Base-by-base conservation (phyloP, 2,113 vertebrate genomes). In the Dryoscopus gambensis region DNA sequence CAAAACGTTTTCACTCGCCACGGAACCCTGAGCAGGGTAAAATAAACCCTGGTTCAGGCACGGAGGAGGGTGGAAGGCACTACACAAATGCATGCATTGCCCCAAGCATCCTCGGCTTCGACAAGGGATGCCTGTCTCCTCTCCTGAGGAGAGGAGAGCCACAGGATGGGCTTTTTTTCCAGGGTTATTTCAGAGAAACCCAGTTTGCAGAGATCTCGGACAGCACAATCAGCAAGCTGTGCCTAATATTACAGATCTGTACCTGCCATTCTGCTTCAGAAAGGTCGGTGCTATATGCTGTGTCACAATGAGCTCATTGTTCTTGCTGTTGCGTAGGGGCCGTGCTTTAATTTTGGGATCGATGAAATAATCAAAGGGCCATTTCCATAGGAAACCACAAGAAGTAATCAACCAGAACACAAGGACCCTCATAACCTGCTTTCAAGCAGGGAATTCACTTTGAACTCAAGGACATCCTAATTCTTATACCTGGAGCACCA, bases 341-440 rank as follows among this genome's bases (percentile, higher is more conserved):
- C n/a, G 18, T 1, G 0, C 52, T 85, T 89, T 31, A 55, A 90
- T 95, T 92, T 84, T 73, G 57, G 33, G 82, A 75, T n/a, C 0
- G n/a, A 78, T 79, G 91, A 85, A 94, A 90, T 52, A 64, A 73
- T 8, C 25, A 74, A 93, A 90, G 37, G 40, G 31, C 5, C 21
- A 33, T 52, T 93, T 81, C 82, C 64, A 74, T 37, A 67, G 62
- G 33, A 93, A 94, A 81, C 40, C 71, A 91, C 39, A 52, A 37
- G 63, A 77, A 73, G 70, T 93, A 92, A 94, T 96, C 96, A 97
- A 57, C 23, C 37, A 84, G 76, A 86, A 68, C 68, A 85, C 73
- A 89, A 55, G 24, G 63, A 83, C 39, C 31, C 79, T 81, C 50
- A 56, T 30, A 92, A 20, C 49, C 15, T 75, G 42, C 49, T 91